These are phyloP conservation scores for Strigamia maritima DNA, from an alignment of 2,888 invertebrate species.

Conservation along the genomic window DNA sequence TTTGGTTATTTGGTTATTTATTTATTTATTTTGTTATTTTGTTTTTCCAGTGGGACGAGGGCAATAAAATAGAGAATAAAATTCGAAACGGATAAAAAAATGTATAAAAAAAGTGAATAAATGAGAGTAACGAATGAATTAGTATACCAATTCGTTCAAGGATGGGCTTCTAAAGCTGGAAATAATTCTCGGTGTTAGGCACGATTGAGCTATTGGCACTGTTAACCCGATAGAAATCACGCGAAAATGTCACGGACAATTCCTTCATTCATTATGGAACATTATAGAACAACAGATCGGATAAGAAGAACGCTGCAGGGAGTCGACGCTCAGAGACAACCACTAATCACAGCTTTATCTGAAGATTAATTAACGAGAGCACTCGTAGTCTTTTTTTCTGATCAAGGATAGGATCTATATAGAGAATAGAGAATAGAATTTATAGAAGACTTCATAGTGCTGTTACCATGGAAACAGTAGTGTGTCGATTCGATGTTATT, in stretches of 20 bases:
- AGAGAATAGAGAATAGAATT: no score
- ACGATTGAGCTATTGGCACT: neutral
- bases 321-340: neutral
- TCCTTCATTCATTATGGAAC: slow-evolving; percentile 4
- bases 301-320: neutral
- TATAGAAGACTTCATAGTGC: no score
- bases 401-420: no score
- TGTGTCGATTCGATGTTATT: no score
- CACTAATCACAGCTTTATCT: neutral
- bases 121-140: neutral
- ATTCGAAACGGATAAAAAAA: neutral
- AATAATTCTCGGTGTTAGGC: neutral
- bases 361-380: neutral
- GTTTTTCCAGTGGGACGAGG: neutral
- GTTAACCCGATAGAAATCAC: neutral
- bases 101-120: neutral
- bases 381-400: neutral
- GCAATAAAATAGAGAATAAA: neutral
- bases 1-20: no score
- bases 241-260: slow-evolving; percentile 10
- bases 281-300: neutral
- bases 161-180: neutral
- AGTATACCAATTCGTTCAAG: neutral
- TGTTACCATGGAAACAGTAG: no score
- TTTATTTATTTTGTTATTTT: no score